Conservation (phyloP, 2,888 invertebrate species). For the Dryocosmus kuriphilus region DNA sequence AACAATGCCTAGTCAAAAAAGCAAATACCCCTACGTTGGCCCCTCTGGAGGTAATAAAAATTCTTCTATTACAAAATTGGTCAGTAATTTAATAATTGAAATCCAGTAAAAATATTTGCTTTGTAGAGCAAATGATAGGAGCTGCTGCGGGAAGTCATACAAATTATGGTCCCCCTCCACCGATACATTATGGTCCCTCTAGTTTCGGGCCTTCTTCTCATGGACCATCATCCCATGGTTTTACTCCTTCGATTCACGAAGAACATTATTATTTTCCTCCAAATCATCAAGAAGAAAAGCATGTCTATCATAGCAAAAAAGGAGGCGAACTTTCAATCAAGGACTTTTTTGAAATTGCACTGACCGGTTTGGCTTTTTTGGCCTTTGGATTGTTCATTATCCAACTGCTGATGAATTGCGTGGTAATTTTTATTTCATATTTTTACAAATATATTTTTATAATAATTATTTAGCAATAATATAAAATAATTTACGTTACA, state of each 20-base stretch:
- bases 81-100: not conserved
- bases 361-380: slow-evolving; percentile 89
- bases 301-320: slow-evolving; percentile 73
- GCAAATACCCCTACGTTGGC: slow-evolving; percentile 60
- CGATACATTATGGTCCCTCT: slow-evolving; percentile 53
- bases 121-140: slow-evolving; percentile 62
- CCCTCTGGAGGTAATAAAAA: slow-evolving; percentile 35
- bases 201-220: slow-evolving; percentile 51
- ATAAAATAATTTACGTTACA: not conserved
- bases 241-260: slow-evolving; percentile 68
- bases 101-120: not conserved
- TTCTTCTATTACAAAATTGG: slow-evolving; percentile 34
- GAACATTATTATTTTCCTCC: slow-evolving; percentile 65
- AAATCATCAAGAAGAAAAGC: slow-evolving; percentile 65
- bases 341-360: slow-evolving; percentile 88
- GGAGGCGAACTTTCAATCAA: slow-evolving; percentile 82
- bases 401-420: slow-evolving; percentile 88
- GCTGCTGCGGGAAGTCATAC: slow-evolving; percentile 68
- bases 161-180: slow-evolving; percentile 55
- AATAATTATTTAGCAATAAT: not conserved
- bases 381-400: slow-evolving; percentile 90
- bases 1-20: slow-evolving; percentile 68
- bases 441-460: not conserved
- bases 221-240: slow-evolving; percentile 58
- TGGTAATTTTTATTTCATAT: slow-evolving; percentile 77